Base-by-base conservation (phyloP, 2,113 vertebrate species). In the Plecotus auritus region DNA sequence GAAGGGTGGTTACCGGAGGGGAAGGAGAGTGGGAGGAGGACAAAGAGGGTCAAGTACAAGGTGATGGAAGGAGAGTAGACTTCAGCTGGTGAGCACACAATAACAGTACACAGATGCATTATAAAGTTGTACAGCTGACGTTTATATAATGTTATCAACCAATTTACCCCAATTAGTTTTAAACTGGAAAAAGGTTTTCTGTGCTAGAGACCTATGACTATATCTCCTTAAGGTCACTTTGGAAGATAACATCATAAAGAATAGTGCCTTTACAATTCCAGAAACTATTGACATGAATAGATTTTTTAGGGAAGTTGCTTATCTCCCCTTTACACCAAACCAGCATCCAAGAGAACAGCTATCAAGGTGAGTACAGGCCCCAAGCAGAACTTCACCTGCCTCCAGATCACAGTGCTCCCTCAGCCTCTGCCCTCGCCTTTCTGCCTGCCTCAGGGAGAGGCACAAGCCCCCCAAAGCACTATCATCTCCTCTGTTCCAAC, bases 401-500 rank as follows among this genome's bases (percentile, higher is more conserved):
- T 45, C 51, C 0, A 7, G 56, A 9, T 32, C 45, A 9, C 37
- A 4, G 9, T 0, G n/a, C 49, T 23, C 22, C 35, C 83, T 26
- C 32, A 2, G 6, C 35, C 28, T 22, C 61, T 35, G 8, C 2
- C 35, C 45, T 12, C 1, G 23, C 47, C 30, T 16, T 7, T 26
- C 74, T 17, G 12, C 35, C 70, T 37, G 45, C 61, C 69, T 35
- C 2, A 0, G 82, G 37, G 16, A 73, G 70, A 30, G 9, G n/a
- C 26, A 4, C 37, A 18, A 32, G 11, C 37, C 66, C 69, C 14
- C 2, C 10, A 1, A 42, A 23, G 18, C 1, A 0, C 12, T 9
- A 9, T 26, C 56, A 0, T 8, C 20, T n/a, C 18, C 47, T 47
- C 0, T 4, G 9, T 61, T 78, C 49, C 49, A n/a, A 22, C 40